Conservation (phyloP, 2,113 vertebrate species). For the Pteropus alecto region DNA sequence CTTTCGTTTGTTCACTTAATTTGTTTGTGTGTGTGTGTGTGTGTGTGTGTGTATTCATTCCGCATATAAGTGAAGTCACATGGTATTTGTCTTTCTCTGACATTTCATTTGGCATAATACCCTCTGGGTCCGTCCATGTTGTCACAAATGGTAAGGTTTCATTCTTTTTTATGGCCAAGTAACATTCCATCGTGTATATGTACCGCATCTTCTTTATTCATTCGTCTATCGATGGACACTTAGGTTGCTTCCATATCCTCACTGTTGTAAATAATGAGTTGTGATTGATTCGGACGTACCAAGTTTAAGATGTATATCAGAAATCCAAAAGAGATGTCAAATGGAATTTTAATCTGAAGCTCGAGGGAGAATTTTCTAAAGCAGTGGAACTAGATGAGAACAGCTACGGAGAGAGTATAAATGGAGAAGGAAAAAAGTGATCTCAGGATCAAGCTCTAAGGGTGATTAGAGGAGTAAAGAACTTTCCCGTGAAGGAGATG, state of each 20-base stretch:
- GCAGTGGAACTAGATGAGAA: too few relatives aligned
- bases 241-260: not conserved
- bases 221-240: not conserved
- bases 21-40: not conserved
- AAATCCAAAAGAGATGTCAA: not conserved
- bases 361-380: not conserved
- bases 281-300: not conserved
- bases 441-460: rapidly evolving
- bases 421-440: too few relatives aligned
- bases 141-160: not conserved
- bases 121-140: too few relatives aligned
- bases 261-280: not conserved
- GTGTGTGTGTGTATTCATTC: too few relatives aligned
- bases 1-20: not conserved
- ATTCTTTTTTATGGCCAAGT: not conserved
- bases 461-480: not conserved
- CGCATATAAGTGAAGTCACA: not conserved
- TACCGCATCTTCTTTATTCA: not conserved
- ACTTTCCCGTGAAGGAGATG: not conserved
- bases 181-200: not conserved
- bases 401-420: not conserved
- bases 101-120: not conserved
- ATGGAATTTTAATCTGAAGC: not conserved
- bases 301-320: not conserved
- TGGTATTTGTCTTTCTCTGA: not conserved